phyloP scores from a whole-genome alignment of 2,113 vertebrate species.

The Diadophis punctatus region DNA sequence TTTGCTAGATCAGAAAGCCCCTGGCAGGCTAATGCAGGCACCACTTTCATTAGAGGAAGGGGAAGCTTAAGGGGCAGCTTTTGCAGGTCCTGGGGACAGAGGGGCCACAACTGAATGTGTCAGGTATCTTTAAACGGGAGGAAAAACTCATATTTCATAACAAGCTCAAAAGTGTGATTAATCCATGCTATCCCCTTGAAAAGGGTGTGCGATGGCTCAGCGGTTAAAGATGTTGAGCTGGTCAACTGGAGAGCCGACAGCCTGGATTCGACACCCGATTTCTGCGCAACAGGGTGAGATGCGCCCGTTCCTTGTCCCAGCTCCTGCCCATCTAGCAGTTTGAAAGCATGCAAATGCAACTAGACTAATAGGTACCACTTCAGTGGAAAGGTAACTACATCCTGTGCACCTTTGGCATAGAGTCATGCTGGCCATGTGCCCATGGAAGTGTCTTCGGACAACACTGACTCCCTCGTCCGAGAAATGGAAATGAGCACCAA shows the following conservation, averaged over 20 bases:
- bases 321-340: background rate
- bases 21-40: fast-evolving
- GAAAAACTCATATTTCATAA: slow-evolving; percentile 25
- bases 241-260: background rate
- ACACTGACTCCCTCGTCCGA: background rate
- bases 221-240: background rate
- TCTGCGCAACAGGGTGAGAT: background rate
- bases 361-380: background rate
- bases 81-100: background rate
- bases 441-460: background rate
- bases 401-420: background rate
- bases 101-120: fast-evolving
- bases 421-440: background rate
- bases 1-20: background rate
- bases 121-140: background rate
- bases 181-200: slow-evolving; percentile 55
- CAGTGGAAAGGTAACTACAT: background rate
- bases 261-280: background rate
- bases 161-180: slow-evolving; percentile 60
- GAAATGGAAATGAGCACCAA: background rate
- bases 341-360: background rate
- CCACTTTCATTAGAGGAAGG: background rate
- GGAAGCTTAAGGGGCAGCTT: background rate
- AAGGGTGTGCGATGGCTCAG: background rate
- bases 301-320: background rate